Evolutionary conservation across 1,140 invertebrate genomes (phyloP).

Genomic region (Hypothenemus hampei): DNA sequence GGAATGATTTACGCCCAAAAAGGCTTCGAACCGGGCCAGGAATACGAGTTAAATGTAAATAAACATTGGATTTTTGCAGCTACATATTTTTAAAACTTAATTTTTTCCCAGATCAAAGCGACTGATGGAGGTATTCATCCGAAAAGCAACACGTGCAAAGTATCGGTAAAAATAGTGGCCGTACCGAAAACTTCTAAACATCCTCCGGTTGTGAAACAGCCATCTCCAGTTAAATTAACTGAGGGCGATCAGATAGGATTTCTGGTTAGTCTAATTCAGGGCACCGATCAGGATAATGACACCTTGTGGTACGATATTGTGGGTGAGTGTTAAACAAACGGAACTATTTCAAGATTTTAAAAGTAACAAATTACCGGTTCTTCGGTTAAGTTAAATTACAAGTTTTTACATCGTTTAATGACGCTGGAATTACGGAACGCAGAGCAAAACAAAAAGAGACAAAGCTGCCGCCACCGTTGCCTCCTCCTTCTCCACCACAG

Average conservation of each 20-base stretch:
- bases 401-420: constrained; percentile 6
- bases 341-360: no score
- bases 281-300: constrained; percentile 77
- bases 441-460: constrained; percentile 6
- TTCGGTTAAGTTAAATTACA: no score
- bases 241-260: constrained; percentile 82
- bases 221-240: constrained; percentile 66
- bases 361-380: no score
- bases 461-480: constrained; percentile 8
- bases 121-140: constrained; percentile 69
- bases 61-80: no score
- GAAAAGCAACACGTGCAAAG: constrained; percentile 63
- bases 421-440: constrained; percentile 7
- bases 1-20: constrained; percentile 71
- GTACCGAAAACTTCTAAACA: constrained; percentile 55
- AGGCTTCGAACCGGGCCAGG: constrained; percentile 64
- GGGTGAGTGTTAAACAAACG: constrained; percentile 55
- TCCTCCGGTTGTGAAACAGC: constrained; percentile 56
- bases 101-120: constrained; percentile 63
- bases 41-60: constrained; percentile 74
- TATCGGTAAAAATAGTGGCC: constrained; percentile 62
- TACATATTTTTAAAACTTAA: neutral
- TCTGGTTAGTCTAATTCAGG: constrained; percentile 74
- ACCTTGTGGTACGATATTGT: constrained; percentile 85
- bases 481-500: no score